Base-by-base conservation (phyloP, 1,140 invertebrate genomes). In the Eciton burchellii region DNA sequence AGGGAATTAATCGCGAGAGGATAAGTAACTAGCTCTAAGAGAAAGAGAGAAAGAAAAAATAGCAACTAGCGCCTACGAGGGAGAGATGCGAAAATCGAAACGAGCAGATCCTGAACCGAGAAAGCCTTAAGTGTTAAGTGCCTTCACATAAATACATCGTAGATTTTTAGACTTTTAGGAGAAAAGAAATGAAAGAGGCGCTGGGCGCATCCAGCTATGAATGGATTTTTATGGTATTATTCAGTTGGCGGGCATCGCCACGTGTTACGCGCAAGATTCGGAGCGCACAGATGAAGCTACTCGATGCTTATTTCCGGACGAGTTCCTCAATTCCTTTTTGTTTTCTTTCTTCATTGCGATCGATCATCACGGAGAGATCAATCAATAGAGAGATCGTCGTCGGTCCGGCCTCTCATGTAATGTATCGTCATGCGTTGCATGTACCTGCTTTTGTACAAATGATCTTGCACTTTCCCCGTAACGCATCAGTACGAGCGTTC, bases 51-150 rank as follows among this genome's bases (percentile, higher is more conserved):
- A n/a, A 43, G 70, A 73, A 60, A 41, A 45, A 57, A 57, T 47
- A 79, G 62, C 59, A 45, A 68, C 73, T 52, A 86, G 83, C 74
- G 49, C 79, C 68, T 43, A 59, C 43, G 71, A 70, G 74, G 52
- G 35, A 70, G 45, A 71, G 62, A 52, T 62, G 43, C 45, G 76
- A 77, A 72, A 70, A 84, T 85, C 81, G 79, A 89, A 88, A 84
- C 79, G 83, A 70, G 56, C 84, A 90, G 82, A 41, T 89, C 86
- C 84, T 87, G 73, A 93, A 93, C 89, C 90, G 90, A 92, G 92
- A 92, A 91, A 94, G 93, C 93, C 93, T 94, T 94, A n/a, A n/a
- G 92, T 92, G 90, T 94, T 92, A 94, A 94, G 93, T 94, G 93
- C 93, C 93, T 94, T 94, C 89, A n/a, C n/a, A n/a, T n/a, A 93